Percentiles rank a stretch among this genome's conserved stretches.
Conservation (phyloP, 2,888 invertebrate genomes). For the Morpho helenor region DNA sequence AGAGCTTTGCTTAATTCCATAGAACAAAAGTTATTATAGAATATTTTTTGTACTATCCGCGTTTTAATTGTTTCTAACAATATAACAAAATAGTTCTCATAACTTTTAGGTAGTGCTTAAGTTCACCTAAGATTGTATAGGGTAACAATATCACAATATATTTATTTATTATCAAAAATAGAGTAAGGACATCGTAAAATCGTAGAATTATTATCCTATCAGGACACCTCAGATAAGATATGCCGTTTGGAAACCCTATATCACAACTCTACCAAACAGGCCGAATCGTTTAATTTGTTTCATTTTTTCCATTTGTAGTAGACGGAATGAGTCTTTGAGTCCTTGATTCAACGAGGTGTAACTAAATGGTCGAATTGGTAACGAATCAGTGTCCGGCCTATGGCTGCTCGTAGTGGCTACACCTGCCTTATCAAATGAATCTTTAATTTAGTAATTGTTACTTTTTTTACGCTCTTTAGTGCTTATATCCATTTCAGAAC, state of each 20-base stretch:
- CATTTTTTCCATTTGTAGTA: constrained; percentile 59
- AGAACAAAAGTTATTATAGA: too few relatives aligned
- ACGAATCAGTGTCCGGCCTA: constrained; percentile 72
- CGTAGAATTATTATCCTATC: too few relatives aligned
- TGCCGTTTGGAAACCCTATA: neutral
- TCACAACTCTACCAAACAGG: constrained; percentile 46
- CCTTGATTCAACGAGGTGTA: constrained; percentile 78
- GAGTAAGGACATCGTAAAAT: too few relatives aligned
- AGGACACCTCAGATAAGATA: constrained; percentile 16
- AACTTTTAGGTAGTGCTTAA: too few relatives aligned
- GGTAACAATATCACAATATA: too few relatives aligned
- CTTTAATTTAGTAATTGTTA: constrained; percentile 68
- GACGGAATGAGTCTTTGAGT: constrained; percentile 66
- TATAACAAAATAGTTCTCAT: too few relatives aligned
- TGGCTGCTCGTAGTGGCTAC: constrained; percentile 52
- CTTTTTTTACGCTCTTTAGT: constrained; percentile 33
- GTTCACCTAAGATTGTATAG: too few relatives aligned
- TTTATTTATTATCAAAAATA: too few relatives aligned
- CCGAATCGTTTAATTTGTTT: constrained; percentile 73
- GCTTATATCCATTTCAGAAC: constrained; percentile 18
- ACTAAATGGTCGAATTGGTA: constrained; percentile 74
- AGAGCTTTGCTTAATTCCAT: too few relatives aligned
- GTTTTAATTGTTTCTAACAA: too few relatives aligned
- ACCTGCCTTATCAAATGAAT: constrained; percentile 67
- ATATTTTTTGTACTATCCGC: too few relatives aligned